Base-by-base conservation (phyloP, 2,797 vertebrate genomes). In the Strix occidentalis region DNA sequence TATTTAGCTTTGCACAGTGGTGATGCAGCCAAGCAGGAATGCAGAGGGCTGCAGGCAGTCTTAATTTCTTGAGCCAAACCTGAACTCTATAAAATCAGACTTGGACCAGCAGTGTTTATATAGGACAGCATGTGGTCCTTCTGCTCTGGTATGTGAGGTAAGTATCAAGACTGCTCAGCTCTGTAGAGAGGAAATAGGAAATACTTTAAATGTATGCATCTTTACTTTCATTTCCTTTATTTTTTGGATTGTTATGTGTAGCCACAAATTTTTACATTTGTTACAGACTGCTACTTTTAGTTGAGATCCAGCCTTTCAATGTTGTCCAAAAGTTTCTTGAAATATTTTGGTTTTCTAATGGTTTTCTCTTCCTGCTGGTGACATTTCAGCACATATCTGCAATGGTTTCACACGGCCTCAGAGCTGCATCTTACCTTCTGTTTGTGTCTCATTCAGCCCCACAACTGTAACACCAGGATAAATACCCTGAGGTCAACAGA, bases 31-130 rank as follows among this genome's bases (percentile, higher is more conserved):
- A 85, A 86, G 43, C 1, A 31, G 29, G 79, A 93, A 60, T 56
- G 82, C 43, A 45, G 4, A 78, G 78, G 21, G 60, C 56, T 90
- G 60, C 83, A 93, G 77, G 35, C 65, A 81, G 54, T 54, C 93
- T 78, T 78, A 58, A 81, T 88, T 94, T 85, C 87, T 93, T 70
- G 54, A 92, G 90, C 79, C 90, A 97, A 82, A 89, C 35, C 28
- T 72, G 61, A 89, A 61, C 46, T 86, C 61, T 56, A 16, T 60
- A 91, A 96, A 95, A 71, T 75, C 90, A 85, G 50, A 56, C 72
- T 95, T 96, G 76, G 84, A 82, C 58, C 1, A 0, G 46, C 43
- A 75, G 41, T 89, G 65, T 92, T 96, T 92, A 53, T 72, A 13
- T 13, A 89, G 82, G 82, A 72, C 54, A 89, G 78, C 89, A 87